Conservation (phyloP, 2,888 invertebrate genomes). For the Pecten maximus region DNA sequence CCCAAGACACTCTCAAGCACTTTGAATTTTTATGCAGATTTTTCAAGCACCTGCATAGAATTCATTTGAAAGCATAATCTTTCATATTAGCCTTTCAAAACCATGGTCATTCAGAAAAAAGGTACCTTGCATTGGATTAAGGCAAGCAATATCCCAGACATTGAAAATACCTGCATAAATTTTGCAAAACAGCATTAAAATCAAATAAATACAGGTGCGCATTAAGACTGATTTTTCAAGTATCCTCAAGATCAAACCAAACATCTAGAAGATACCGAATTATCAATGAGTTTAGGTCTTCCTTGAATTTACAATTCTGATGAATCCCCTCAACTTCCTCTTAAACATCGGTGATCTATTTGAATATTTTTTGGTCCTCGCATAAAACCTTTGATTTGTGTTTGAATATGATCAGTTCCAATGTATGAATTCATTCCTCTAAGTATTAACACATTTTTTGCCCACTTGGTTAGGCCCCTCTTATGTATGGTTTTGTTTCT, state of each 20-base stretch:
- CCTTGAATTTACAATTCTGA: neutral
- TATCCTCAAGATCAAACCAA: neutral
- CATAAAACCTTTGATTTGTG: neutral
- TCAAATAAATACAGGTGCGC: neutral
- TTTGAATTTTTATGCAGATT: slow-evolving; percentile 1
- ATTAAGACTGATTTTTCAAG: neutral
- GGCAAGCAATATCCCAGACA: neutral
- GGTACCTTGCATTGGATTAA: neutral
- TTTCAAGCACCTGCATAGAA: neutral
- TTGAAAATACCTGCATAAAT: slow-evolving; percentile 30
- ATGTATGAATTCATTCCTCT: neutral
- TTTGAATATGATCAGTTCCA: neutral
- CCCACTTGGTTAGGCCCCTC: neutral
- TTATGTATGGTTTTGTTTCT: neutral
- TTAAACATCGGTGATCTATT: neutral
- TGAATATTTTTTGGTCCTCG: neutral
- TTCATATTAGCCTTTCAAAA: neutral
- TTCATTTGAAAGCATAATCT: neutral
- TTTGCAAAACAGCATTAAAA: slow-evolving; percentile 28
- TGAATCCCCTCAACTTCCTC: no score
- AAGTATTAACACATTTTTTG: neutral
- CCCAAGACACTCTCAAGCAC: neutral
- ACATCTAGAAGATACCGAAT: neutral
- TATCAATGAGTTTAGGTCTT: neutral
- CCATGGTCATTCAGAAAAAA: neutral